A percentile compares a stretch with the other conserved stretches of the same genome.
These are phyloP conservation scores for Chrysomallon squamiferum DNA, from an alignment of 1,140 invertebrate genomes.

Conservation along the genomic window DNA sequence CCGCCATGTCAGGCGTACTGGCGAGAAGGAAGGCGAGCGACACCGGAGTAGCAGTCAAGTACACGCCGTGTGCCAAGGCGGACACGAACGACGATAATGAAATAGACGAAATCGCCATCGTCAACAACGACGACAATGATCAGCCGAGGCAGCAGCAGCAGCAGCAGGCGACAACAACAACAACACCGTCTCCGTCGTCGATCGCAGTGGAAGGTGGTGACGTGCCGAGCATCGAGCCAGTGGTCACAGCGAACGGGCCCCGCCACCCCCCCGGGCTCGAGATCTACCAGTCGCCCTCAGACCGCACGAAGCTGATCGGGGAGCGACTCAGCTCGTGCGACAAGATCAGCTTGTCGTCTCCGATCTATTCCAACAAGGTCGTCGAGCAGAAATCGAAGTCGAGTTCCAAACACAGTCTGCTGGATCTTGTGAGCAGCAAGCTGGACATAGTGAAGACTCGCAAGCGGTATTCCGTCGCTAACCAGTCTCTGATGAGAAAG, in stretches of 20 bases:
- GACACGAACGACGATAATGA: constrained; percentile 68
- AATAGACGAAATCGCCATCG: constrained; percentile 19
- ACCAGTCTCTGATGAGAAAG: constrained; percentile 58
- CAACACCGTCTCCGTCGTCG: background rate
- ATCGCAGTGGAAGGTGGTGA: constrained; percentile 19
- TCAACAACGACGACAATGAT: constrained; percentile 13
- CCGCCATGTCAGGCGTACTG: constrained; percentile 24
- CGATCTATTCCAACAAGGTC: constrained; percentile 51
- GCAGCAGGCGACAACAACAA: constrained; percentile 33
- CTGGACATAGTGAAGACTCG: constrained; percentile 66
- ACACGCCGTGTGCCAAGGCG: constrained; percentile 62
- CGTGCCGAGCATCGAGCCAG: constrained; percentile 48
- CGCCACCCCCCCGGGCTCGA: constrained; percentile 66
- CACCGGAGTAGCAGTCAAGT: constrained; percentile 61
- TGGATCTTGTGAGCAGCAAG: constrained; percentile 74
- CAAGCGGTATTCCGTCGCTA: constrained; percentile 43
- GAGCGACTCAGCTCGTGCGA: constrained; percentile 56
- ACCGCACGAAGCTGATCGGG: constrained; percentile 59
- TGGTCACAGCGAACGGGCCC: constrained; percentile 71
- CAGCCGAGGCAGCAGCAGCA: constrained; percentile 24
- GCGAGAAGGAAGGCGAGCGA: constrained; percentile 31
- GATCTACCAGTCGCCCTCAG: constrained; percentile 57
- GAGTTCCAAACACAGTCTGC: constrained; percentile 68
- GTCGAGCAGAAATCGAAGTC: constrained; percentile 64
- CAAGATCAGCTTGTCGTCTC: constrained; percentile 56